Percentiles rank a stretch among this genome's conserved stretches.
These are phyloP conservation scores for Clarias gariepinus DNA, from an alignment of 2,113 vertebrate species.

Conservation along the genomic window DNA sequence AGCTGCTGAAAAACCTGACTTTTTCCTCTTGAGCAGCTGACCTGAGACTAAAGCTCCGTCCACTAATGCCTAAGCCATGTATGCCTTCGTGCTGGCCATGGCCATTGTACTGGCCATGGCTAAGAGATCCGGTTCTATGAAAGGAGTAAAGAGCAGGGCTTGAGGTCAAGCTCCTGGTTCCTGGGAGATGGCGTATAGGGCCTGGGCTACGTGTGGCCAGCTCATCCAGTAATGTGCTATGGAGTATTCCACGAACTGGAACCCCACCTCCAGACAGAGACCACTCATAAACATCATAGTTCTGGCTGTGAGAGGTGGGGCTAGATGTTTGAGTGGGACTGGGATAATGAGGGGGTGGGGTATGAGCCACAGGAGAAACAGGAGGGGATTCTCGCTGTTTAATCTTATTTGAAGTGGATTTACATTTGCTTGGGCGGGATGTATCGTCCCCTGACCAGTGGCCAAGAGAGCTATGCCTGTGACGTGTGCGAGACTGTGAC, in stretches of 20 bases:
- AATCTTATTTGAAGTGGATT: conserved; percentile 67
- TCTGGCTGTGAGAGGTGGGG: conserved; percentile 56
- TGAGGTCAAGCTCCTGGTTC: conserved; percentile 76
- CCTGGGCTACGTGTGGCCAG: conserved; percentile 72
- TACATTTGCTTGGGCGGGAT: conserved; percentile 70
- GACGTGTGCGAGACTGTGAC: conserved; percentile 79
- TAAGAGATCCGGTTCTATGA: conserved; percentile 71
- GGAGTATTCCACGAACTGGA: conserved; percentile 71
- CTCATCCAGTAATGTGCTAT: conserved; percentile 76
- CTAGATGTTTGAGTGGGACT: conserved; percentile 58
- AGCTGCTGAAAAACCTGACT: conserved; percentile 52
- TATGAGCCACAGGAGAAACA: conserved; percentile 59
- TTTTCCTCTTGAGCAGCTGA: conserved; percentile 54
- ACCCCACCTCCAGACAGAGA: conserved; percentile 72
- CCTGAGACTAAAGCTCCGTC: conserved; percentile 44
- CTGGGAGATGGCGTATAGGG: conserved; percentile 66
- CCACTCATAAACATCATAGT: conserved; percentile 71
- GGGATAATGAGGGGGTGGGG: conserved; percentile 62
- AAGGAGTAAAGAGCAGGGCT: conserved; percentile 71
- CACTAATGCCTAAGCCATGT: conserved; percentile 7
- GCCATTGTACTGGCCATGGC: conserved; percentile 79
- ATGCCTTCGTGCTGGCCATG: conserved; percentile 53
- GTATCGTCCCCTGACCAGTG: conserved; percentile 54
- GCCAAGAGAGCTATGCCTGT: conserved; percentile 74
- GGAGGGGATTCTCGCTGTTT: conserved; percentile 73